Conservation (phyloP, 2,113 vertebrate species). For the Syngnathus typhle region DNA sequence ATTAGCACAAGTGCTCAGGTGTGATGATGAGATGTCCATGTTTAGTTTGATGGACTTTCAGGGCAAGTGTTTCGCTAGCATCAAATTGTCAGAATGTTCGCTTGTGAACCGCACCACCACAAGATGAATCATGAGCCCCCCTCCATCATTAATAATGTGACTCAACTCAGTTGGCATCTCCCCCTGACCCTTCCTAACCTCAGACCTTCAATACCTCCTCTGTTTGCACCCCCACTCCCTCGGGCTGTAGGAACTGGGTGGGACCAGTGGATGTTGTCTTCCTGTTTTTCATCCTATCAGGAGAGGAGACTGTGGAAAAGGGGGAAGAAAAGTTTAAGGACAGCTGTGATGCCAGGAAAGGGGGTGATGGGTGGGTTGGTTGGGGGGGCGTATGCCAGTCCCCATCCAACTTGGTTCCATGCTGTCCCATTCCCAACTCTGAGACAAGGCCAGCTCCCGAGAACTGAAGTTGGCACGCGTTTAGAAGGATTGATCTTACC, state of each 20-base stretch:
- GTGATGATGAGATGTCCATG: constrained; percentile 17
- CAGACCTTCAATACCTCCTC: constrained; percentile 59
- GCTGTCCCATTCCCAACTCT: constrained; percentile 58
- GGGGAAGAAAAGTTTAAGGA: constrained; percentile 30
- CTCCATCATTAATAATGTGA: constrained; percentile 38
- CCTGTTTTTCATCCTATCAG: constrained; percentile 57
- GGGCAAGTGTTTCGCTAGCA: too few relatives aligned
- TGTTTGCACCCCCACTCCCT: constrained; percentile 45
- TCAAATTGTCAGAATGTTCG: not conserved
- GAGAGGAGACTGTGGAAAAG: constrained; percentile 32
- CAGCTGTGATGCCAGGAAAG: constrained; percentile 52
- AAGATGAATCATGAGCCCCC: not conserved
- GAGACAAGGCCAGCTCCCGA: constrained; percentile 26
- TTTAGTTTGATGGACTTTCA: constrained; percentile 7
- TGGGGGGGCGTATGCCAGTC: constrained; percentile 32
- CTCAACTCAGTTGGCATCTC: constrained; percentile 65
- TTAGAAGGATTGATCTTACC: not conserved
- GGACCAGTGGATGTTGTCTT: constrained; percentile 41
- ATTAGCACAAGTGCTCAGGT: constrained; percentile 19
- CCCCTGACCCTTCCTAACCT: constrained; percentile 10
- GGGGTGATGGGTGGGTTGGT: too few relatives aligned
- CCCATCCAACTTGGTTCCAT: constrained; percentile 53
- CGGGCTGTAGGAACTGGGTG: constrained; percentile 35
- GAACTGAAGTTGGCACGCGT: constrained; percentile 8
- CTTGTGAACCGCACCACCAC: not conserved